Evolutionary conservation across 2,888 invertebrate genomes (phyloP), one percentile per base, ranked within the genome.

Genomic region (Papilio protenor): DNA sequence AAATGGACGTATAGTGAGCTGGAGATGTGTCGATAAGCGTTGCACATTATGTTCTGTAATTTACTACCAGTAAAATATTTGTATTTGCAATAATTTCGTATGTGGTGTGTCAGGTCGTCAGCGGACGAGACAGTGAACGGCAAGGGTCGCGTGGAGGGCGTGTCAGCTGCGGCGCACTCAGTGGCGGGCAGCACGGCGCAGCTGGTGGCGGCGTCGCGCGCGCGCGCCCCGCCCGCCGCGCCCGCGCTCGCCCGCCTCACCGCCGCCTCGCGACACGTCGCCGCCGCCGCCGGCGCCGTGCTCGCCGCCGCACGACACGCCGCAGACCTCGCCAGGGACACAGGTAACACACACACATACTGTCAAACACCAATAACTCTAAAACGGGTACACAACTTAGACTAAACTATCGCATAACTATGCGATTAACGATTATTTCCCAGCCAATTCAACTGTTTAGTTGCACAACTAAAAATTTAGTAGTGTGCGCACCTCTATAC

Each of bases 81-180:
- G 27, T 27, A 27, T 33, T 33, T 33, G 33, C 0, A 16, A 14
- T 27, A 18, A 18, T 40, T 52, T 72, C 78, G 69, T 76, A 57
- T 52, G 64, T 71, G 27, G 80, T 72, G 80, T 72, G 79, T 77
- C 76, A 79, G 98, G 78, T 97, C 97, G 84, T 97, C 99, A 0
- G 99, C 99, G 5, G 99, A 99, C 92, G 98, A 98, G 90, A 98
- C 98, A 16, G 97, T 99, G 27, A 96, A 96, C 45, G 97, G 96
- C 16, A 96, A 97, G 81, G 98, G 98, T 0, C 98, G 98, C 89
- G 96, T 98, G 87, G 98, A 99, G 87, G 98, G 98, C 87, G 96
- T 99, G 79, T 97, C 99, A 79, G 99, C 99, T 0, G 99, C 99
- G 11, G 99, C 99, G 33, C 99, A 99, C 93, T 77, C 99, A 98